Percentiles rank a stretch among this genome's conserved stretches.
phyloP scores from a whole-genome alignment of 2,113 vertebrate genomes.

The Dasyurus viverrinus region DNA sequence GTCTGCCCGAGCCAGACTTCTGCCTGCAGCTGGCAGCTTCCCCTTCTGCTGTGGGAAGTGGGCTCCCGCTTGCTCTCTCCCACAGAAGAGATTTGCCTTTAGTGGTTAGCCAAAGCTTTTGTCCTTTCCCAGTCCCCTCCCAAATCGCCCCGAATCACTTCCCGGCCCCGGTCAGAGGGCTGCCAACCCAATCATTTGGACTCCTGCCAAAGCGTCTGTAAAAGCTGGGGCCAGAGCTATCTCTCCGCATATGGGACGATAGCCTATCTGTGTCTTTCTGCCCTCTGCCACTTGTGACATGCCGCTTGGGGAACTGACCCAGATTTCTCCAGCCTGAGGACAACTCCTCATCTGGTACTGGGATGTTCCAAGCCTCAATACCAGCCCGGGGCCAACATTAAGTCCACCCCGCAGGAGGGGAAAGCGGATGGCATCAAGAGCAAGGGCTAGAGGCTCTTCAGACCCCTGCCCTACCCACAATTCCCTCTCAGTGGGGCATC shows the following conservation, averaged over 20 bases:
- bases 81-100: background rate
- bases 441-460: background rate
- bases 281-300: conserved; percentile 71
- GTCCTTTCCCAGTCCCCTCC: background rate
- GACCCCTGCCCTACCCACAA: background rate
- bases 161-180: background rate
- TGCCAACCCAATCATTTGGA: background rate
- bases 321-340: conserved; percentile 68
- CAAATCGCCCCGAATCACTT: background rate
- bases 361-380: background rate
- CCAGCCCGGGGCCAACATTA: background rate
- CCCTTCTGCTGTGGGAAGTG: background rate
- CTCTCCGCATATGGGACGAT: conserved; percentile 79
- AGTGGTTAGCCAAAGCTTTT: background rate
- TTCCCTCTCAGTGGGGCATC: background rate
- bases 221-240: conserved; percentile 77
- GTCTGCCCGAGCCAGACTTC: background rate
- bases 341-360: conserved; percentile 60
- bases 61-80: background rate
- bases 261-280: conserved; percentile 80
- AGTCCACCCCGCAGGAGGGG: background rate
- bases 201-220: background rate
- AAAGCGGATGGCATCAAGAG: too few species aligned
- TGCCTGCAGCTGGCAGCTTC: background rate
- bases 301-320: conserved; percentile 70